Conservation (phyloP, 2,113 vertebrate genomes). For the Centropus unirufus region DNA sequence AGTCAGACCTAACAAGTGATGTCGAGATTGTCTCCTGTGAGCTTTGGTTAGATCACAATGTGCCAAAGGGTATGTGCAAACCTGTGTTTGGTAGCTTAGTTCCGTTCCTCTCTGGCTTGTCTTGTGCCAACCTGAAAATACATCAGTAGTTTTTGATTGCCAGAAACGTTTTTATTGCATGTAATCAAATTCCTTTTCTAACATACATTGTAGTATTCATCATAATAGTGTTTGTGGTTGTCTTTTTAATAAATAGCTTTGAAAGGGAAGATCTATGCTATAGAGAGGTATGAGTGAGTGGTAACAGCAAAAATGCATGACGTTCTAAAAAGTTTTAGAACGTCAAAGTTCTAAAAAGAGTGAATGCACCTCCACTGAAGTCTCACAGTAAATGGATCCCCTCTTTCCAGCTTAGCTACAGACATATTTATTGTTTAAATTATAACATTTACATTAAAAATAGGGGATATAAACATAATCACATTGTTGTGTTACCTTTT, state of each 20-base stretch:
- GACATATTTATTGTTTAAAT: neutral
- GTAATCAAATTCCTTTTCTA: neutral
- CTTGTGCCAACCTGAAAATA: neutral
- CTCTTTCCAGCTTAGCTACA: neutral
- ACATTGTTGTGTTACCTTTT: neutral
- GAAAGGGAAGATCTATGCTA: neutral
- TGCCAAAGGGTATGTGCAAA: neutral
- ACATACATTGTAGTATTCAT: neutral
- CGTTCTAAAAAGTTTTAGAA: too few relatives aligned
- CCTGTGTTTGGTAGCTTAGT: accelerated
- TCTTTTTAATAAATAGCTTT: neutral
- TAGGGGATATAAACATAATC: neutral
- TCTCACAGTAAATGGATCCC: neutral
- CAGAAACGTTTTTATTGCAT: neutral
- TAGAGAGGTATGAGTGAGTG: neutral
- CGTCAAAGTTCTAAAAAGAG: neutral
- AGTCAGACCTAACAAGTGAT: neutral
- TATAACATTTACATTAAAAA: neutral
- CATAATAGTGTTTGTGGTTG: neutral
- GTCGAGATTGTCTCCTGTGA: neutral
- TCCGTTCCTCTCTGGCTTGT: neutral
- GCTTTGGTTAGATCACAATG: neutral
- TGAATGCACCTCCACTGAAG: neutral
- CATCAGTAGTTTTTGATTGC: neutral
- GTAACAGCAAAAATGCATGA: neutral